phyloP scores from a whole-genome alignment of 2,113 vertebrate genomes.

The Percopsis transmontana region DNA sequence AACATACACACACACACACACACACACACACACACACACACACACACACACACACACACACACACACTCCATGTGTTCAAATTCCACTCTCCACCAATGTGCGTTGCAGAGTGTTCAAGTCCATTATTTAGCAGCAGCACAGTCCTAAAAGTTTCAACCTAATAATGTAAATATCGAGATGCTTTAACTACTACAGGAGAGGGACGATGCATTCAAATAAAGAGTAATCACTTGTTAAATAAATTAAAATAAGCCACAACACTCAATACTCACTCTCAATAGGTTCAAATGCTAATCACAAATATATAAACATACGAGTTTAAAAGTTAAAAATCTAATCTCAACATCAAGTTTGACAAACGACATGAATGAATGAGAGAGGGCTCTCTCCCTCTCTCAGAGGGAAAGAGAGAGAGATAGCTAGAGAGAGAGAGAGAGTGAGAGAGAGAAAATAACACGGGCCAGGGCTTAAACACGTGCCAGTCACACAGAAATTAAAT shows the following conservation, averaged over 20 bases:
- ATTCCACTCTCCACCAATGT: too few relatives aligned
- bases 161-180: too few relatives aligned
- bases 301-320: background rate
- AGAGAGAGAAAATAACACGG: slow-evolving; percentile 7
- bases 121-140: too few relatives aligned
- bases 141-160: too few relatives aligned
- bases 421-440: background rate
- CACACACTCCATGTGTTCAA: background rate
- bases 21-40: slow-evolving; percentile 15
- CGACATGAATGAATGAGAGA: background rate
- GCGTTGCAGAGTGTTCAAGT: too few relatives aligned
- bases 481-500: background rate
- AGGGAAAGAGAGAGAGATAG: background rate
- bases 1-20: slow-evolving; percentile 29
- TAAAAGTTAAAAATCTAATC: background rate
- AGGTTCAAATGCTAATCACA: background rate
- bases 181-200: too few relatives aligned
- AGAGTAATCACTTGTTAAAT: too few relatives aligned
- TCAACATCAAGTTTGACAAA: background rate
- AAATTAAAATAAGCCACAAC: too few relatives aligned
- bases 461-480: too few relatives aligned
- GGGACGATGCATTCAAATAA: too few relatives aligned
- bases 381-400: too few relatives aligned
- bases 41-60: slow-evolving; percentile 9
- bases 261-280: too few relatives aligned